Conservation (phyloP, 2,113 vertebrate genomes). For the Amphilophus citrinellus region DNA sequence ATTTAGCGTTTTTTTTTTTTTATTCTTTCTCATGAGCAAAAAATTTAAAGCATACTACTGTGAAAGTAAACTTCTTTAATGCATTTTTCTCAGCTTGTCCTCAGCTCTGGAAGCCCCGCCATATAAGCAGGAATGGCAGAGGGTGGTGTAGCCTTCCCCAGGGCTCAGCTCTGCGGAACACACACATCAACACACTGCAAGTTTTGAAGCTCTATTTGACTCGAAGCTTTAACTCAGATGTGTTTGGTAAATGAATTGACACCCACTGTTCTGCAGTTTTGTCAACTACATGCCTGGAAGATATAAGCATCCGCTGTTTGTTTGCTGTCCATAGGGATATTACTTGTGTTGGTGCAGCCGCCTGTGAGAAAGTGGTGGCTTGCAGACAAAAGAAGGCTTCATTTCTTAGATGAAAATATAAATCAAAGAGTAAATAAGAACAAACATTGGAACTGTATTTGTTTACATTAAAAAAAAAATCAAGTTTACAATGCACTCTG, state of each 20-base stretch:
- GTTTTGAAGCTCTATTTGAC: slow-evolving; percentile 53
- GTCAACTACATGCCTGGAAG: slow-evolving; percentile 52
- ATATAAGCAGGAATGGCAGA: slow-evolving; percentile 43
- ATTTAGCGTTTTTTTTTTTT: rapidly evolving
- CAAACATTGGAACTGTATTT: slow-evolving; percentile 7
- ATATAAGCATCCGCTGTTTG: slow-evolving; percentile 45
- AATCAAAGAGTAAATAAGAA: slow-evolving; percentile 2
- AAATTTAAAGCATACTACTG: neutral
- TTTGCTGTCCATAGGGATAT: slow-evolving; percentile 45
- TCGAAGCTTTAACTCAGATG: slow-evolving; percentile 45
- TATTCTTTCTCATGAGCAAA: neutral
- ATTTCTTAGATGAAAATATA: neutral
- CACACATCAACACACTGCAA: slow-evolving; percentile 25
- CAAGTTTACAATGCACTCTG: neutral
- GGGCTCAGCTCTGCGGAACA: slow-evolving; percentile 21
- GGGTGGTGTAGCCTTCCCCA: slow-evolving; percentile 48
- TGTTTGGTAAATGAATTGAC: slow-evolving; percentile 62
- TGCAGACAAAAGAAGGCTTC: slow-evolving; percentile 5
- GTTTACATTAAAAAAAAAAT: slow-evolving; percentile 12
- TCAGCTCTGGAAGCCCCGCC: slow-evolving; percentile 10
- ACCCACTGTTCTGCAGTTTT: slow-evolving; percentile 52
- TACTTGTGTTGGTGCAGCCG: slow-evolving; percentile 10
- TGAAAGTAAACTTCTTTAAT: neutral
- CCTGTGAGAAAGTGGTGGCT: slow-evolving; percentile 25
- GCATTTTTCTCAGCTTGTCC: slow-evolving; percentile 10